These are phyloP conservation scores for Brachyrhaphis roseni DNA, from an alignment of 2,797 vertebrate genomes.

Conservation along the genomic window DNA sequence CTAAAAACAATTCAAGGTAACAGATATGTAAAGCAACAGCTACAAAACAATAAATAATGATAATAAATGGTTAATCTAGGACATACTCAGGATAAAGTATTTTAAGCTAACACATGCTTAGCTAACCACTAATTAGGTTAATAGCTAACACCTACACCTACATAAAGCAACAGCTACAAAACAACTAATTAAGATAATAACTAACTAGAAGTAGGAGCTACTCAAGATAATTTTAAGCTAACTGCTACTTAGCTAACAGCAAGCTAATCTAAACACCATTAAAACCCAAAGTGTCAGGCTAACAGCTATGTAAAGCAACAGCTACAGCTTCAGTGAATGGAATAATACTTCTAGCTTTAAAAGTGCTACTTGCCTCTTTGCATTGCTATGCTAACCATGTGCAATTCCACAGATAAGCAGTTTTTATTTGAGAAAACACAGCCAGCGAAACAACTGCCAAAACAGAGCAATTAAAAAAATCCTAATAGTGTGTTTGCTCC, in stretches of 20 bases:
- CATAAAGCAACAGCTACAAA: not conserved
- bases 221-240: not conserved
- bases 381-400: not conserved
- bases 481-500: not conserved
- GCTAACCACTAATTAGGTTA: too few relatives aligned
- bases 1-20: not conserved
- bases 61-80: too few relatives aligned
- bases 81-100: too few relatives aligned
- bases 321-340: not conserved
- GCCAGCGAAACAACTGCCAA: not conserved
- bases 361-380: not conserved
- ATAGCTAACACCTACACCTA: too few relatives aligned
- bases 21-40: not conserved
- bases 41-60: too few relatives aligned
- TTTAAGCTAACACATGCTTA: too few relatives aligned
- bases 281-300: not conserved
- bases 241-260: not conserved
- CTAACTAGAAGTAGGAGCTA: not conserved
- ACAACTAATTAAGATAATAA: not conserved
- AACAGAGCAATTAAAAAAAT: slow-evolving; percentile 4
- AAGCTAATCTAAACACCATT: not conserved
- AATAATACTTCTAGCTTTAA: not conserved
- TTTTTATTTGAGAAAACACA: not conserved
- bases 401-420: not conserved
- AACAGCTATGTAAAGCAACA: not conserved